Evolutionary conservation across 2,113 vertebrate genomes (phyloP).

Genomic region (Psammodynastes pulverulentus): DNA sequence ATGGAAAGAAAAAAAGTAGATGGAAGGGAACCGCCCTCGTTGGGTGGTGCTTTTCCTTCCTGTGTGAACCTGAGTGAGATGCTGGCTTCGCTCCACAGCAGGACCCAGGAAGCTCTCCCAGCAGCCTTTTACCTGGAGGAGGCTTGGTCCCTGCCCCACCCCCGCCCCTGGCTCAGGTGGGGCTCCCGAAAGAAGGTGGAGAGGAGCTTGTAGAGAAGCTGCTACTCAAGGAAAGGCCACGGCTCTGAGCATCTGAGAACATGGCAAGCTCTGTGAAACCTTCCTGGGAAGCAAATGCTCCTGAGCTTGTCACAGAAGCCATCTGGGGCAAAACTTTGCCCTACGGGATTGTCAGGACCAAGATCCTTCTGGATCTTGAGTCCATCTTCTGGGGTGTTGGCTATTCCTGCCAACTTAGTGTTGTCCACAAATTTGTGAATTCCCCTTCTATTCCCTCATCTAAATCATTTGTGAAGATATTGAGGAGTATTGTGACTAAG

Average conservation of each 20-base stretch:
- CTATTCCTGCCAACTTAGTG: too few relatives aligned
- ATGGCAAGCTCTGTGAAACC: fast-evolving
- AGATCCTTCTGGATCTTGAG: too few relatives aligned
- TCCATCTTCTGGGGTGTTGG: too few relatives aligned
- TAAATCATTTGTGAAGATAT: too few relatives aligned
- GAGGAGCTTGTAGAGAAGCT: neutral
- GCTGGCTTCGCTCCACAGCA: neutral
- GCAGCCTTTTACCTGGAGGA: neutral
- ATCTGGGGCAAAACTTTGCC: neutral
- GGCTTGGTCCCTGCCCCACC: neutral
- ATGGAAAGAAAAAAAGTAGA: neutral
- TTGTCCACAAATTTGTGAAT: too few relatives aligned
- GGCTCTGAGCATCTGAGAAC: neutral
- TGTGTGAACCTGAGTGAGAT: neutral
- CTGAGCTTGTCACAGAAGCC: neutral
- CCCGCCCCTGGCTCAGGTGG: neutral
- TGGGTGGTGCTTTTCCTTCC: neutral
- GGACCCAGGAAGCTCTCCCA: neutral
- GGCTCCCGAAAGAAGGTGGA: neutral
- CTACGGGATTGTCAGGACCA: neutral
- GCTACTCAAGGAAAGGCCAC: neutral
- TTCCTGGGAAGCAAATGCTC: neutral
- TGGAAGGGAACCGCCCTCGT: neutral
- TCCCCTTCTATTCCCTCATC: too few relatives aligned
- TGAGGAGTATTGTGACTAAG: neutral